These are phyloP conservation scores for Sebastes iracundus DNA, from an alignment of 2,797 vertebrate species.

Conservation along the genomic window DNA sequence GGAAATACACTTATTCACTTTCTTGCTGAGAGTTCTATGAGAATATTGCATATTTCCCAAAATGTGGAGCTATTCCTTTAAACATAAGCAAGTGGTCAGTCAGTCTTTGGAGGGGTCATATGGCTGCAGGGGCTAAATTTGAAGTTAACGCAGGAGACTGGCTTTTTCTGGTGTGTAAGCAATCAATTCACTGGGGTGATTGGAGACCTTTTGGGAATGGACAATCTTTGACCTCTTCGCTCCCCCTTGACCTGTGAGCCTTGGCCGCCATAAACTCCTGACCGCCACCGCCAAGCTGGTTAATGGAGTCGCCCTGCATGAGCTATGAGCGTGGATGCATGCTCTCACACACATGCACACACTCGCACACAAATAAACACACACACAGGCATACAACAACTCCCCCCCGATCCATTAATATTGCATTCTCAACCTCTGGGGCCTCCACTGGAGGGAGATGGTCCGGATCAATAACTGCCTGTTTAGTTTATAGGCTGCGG, in stretches of 20 bases:
- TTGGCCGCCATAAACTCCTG: constrained; percentile 76
- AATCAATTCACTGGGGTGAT: constrained; percentile 76
- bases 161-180: constrained; percentile 77
- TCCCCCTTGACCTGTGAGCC: constrained; percentile 76
- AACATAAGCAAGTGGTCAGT: too few species aligned
- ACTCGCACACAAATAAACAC: constrained; percentile 32
- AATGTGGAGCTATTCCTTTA: too few species aligned
- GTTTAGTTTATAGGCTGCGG: constrained; percentile 80
- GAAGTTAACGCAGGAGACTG: constrained; percentile 59
- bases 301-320: constrained; percentile 65
- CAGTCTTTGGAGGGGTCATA: neutral
- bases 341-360: constrained; percentile 30
- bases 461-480: constrained; percentile 83
- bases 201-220: constrained; percentile 70
- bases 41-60: too few species aligned
- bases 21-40: too few species aligned
- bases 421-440: constrained; percentile 68
- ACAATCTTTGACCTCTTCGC: constrained; percentile 75
- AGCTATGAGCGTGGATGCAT: constrained; percentile 31
- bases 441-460: constrained; percentile 66
- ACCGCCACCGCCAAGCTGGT: constrained; percentile 50
- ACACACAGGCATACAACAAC: constrained; percentile 37
- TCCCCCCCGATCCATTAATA: constrained; percentile 73
- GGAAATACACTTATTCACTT: too few species aligned
- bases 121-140: constrained; percentile 56